These are phyloP conservation scores for Taenaris catops DNA, from an alignment of 2,888 invertebrate genomes.

Conservation along the genomic window DNA sequence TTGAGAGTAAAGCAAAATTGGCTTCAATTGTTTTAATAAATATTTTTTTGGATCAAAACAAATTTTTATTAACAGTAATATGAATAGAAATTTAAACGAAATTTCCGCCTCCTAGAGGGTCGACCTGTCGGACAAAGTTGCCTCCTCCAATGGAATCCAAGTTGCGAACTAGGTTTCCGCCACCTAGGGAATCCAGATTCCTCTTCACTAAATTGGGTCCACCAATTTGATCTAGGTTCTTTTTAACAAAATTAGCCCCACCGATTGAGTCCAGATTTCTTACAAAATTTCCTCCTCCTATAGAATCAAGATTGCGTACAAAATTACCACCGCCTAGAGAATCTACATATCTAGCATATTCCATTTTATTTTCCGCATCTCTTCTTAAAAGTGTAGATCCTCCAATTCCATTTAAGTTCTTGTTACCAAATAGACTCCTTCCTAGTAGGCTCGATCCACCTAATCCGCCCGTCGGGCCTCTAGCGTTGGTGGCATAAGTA, in stretches of 20 bases:
- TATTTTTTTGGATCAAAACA: constrained; percentile 10
- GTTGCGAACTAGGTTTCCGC: constrained; percentile 62
- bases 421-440: constrained; percentile 30
- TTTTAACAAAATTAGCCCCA: constrained; percentile 62
- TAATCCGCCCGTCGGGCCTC: constrained; percentile 27
- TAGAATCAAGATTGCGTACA: constrained; percentile 56
- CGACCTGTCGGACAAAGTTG: constrained; percentile 62
- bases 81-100: constrained; percentile 41
- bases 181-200: constrained; percentile 61
- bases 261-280: constrained; percentile 59
- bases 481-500: constrained; percentile 37
- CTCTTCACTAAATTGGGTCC: constrained; percentile 64
- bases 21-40: no score
- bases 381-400: constrained; percentile 28
- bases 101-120: constrained; percentile 60
- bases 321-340: constrained; percentile 59
- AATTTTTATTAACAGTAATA: constrained; percentile 16
- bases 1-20: no score
- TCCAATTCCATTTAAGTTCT: constrained; percentile 28
- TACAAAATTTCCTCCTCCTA: constrained; percentile 65
- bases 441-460: constrained; percentile 37
- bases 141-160: constrained; percentile 73
- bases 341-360: constrained; percentile 36
- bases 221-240: constrained; percentile 60
- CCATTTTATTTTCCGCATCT: constrained; percentile 25